Base-by-base conservation (phyloP, 1,140 invertebrate species). In the Pissodes strobi region DNA sequence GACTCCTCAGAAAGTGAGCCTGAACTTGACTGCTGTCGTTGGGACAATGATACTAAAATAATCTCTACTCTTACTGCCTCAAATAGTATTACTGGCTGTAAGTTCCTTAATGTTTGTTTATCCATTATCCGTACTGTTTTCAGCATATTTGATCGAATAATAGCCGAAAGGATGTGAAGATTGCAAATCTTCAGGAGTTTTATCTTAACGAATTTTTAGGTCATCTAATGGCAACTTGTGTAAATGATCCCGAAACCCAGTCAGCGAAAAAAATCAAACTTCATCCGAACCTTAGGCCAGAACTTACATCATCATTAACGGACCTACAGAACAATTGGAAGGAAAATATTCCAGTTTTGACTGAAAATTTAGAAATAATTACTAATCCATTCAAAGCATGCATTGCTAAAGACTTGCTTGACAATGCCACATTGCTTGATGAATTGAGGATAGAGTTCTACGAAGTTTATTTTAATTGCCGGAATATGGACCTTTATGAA, bases 401-500 rank as follows among this genome's bases (percentile, higher is more conserved):
- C 59, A 79, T 82, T 12, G 73, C 88, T 22, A 81, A 85, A 13
- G 81, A 88, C 69, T 81, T 89, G 60, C 61, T 88, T 12, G 74
- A 75, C 1, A 81, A 81, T 58, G 64, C 78, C 0, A 74, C 79
- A 12, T 80, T 85, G 17, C 81, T 87, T 27, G 80, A 85, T 39
- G 80, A 85, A 55, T 80, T 86, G 23, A 79, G 86, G 49, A 79
- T 85, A 19, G 82, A 87, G 66, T 82, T 88, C 73, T 85, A 85
- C 63, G 80, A 84, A n/a, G 69, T 88, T n/a, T 80, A 85, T 23
- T 88, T 85, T 83, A 83, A 81, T 21, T 78, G 81, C 23, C 83
- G 86, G 59, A 85, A 83, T 60, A 85, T 87, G 80, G 88, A 90
- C 67, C 74, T 90, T 0, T 90, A 88, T 72, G 86, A 89, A 74